Evolutionary conservation across 2,113 vertebrate genomes (phyloP).

Genomic region (Emydocephalus ijimae): DNA sequence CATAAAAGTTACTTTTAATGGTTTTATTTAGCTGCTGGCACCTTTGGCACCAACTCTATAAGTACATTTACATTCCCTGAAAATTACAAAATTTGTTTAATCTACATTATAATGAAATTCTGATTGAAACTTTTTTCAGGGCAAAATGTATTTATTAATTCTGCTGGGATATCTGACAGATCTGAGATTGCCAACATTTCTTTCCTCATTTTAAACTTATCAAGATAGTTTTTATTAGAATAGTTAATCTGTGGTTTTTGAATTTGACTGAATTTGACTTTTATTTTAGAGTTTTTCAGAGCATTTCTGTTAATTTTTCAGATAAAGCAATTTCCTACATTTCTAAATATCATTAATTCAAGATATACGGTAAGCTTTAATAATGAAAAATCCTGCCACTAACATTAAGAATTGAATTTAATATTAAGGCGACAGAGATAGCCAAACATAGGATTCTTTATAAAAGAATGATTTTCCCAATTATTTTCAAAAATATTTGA

Average conservation of each 20-base stretch:
- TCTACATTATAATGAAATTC: conserved; percentile 21
- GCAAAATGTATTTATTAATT: background rate
- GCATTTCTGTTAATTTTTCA: background rate
- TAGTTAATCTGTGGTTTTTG: background rate
- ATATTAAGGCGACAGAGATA: background rate
- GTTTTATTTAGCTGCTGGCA: background rate
- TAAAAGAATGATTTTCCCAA: background rate
- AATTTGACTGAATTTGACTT: background rate
- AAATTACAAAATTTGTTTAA: conserved; percentile 27
- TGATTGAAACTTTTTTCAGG: conserved; percentile 17
- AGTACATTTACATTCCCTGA: background rate
- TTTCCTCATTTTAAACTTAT: background rate
- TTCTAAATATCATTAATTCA: background rate
- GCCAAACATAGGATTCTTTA: background rate
- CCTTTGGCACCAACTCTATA: background rate
- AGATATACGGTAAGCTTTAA: background rate
- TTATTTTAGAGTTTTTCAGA: background rate
- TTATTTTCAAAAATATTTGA: background rate
- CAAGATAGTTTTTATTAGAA: background rate
- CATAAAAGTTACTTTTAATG: background rate
- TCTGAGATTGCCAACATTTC: background rate
- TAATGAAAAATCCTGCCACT: background rate
- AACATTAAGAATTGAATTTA: background rate
- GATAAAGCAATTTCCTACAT: background rate
- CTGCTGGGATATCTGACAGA: background rate